These are phyloP conservation scores for Catalaphyllia jardinei DNA, from an alignment of 64 coral and sea anemone species.

Conservation along the genomic window DNA sequence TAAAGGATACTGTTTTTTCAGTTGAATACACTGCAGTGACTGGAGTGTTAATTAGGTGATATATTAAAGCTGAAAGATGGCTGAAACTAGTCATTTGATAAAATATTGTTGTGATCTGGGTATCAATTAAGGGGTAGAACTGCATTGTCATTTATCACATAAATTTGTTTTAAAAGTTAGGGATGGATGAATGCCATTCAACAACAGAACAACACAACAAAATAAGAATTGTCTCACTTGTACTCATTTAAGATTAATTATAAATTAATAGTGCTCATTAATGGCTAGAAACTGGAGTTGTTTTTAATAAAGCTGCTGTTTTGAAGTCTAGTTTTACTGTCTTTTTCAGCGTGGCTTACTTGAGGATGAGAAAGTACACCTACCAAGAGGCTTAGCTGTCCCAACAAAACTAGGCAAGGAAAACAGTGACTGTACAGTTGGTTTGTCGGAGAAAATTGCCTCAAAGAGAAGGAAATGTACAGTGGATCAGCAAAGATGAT, in stretches of 20 bases:
- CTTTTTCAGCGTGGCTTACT: conserved; percentile 51
- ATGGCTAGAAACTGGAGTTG: too few species aligned
- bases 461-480: conserved; percentile 65
- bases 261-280: too few species aligned
- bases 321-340: too few species aligned
- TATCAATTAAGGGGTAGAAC: conserved; percentile 24
- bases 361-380: conserved; percentile 78
- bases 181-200: not conserved
- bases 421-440: conserved; percentile 59
- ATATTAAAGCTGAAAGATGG: conserved; percentile 26
- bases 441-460: conserved; percentile 58
- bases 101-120: conserved; percentile 20
- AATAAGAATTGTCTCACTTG: too few species aligned
- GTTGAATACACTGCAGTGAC: too few species aligned
- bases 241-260: too few species aligned
- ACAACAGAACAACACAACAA: not conserved
- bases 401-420: conserved; percentile 71
- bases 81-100: conserved; percentile 19
- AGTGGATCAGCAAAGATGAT: conserved; percentile 62
- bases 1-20: not conserved
- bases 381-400: conserved; percentile 54
- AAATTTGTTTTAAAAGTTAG: conserved; percentile 27
- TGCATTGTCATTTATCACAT: conserved; percentile 10
- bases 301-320: too few species aligned
- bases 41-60: too few species aligned